Conservation (phyloP, 1,140 invertebrate genomes). For the Aphelinus certus region DNA sequence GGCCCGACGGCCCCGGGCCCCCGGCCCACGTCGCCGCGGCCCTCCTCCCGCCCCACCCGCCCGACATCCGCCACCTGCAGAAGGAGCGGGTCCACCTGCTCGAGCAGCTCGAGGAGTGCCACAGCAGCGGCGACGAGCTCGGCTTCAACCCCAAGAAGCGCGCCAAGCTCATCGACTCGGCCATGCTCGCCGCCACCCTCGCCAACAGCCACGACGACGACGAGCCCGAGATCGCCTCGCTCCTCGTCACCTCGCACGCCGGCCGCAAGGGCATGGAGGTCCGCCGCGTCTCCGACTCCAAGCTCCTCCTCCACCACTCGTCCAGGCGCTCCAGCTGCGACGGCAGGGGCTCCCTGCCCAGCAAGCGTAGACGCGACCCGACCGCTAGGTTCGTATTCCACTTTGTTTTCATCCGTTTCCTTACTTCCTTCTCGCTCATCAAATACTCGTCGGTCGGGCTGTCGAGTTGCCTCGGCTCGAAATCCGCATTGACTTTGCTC, state of each 20-base stretch:
- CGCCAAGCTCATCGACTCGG: conserved; percentile 68
- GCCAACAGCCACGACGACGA: conserved; percentile 55
- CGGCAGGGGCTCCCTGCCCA: conserved; percentile 60
- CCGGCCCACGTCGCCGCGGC: conserved; percentile 55
- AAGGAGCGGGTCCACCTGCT: conserved; percentile 76
- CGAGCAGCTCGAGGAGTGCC: conserved; percentile 78
- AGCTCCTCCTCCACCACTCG: conserved; percentile 62
- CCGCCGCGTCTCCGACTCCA: conserved; percentile 65
- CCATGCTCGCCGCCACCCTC: background rate
- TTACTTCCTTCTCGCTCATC: no score
- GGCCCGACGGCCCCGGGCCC: conserved; percentile 51
- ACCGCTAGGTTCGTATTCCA: conserved; percentile 52
- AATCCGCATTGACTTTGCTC: background rate
- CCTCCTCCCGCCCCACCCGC: conserved; percentile 56
- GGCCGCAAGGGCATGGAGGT: conserved; percentile 68
- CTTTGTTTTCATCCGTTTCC: no score
- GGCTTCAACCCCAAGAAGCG: conserved; percentile 74
- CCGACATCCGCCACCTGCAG: conserved; percentile 74
- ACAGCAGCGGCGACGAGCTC: conserved; percentile 76
- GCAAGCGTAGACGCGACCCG: conserved; percentile 59
- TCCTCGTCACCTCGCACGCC: conserved; percentile 62
- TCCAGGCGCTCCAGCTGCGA: conserved; percentile 66
- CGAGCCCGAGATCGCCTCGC: conserved; percentile 63
- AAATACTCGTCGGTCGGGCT: no score
- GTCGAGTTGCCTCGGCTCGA: background rate